Base-by-base conservation (phyloP, 2,113 vertebrate genomes). In the Saimiri boliviensis region DNA sequence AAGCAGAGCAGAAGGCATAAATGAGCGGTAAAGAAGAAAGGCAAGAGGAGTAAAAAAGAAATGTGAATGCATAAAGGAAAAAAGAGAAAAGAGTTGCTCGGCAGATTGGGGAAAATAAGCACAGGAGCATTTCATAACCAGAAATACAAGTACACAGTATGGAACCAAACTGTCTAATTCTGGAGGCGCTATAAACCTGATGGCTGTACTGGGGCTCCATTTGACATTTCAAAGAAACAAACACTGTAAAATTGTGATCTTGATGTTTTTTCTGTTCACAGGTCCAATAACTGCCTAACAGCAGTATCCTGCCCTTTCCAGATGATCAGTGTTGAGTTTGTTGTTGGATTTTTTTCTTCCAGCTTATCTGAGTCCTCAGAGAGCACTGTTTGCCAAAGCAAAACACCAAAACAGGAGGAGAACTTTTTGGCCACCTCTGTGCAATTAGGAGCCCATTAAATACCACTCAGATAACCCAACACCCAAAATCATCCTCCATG, bases 271-370 rank as follows among this genome's bases (percentile, higher is more conserved):
- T 93, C 92, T 81, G 80, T 80, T 92, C 70, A 84, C 35, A 66
- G 84, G 60, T 74, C 81, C 60, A 30, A 23, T 86, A 68, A 81
- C 16, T 32, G 35, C 83, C 94, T 66, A 56, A 66, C 5, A 77
- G 85, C 35, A 84, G 81, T 30, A n/a, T 37, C 76, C 81, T 73
- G 90, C 74, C 74, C 95, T 96, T 93, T 95, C 80, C 81, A 85
- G 42, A n/a, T n/a, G 74, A 80, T 76, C 2, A 86, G 40, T 80
- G 60, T 76, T 47, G 45, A 93, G 68, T 66, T 19, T 70, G 54
- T 80, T 71, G 76, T 8, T 82, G 77, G 45, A 6, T 8, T 63
- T 63, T 73, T 81, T 81, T 11, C 81, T 96, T 86, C 35, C 42
- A 91, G 77, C 35, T 84, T 87, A 68, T 66, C 25, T 56, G 56